Evolutionary conservation across 2,888 invertebrate genomes (phyloP), one percentile per base, ranked within the genome.

Genomic region (Baronia brevicornis): DNA sequence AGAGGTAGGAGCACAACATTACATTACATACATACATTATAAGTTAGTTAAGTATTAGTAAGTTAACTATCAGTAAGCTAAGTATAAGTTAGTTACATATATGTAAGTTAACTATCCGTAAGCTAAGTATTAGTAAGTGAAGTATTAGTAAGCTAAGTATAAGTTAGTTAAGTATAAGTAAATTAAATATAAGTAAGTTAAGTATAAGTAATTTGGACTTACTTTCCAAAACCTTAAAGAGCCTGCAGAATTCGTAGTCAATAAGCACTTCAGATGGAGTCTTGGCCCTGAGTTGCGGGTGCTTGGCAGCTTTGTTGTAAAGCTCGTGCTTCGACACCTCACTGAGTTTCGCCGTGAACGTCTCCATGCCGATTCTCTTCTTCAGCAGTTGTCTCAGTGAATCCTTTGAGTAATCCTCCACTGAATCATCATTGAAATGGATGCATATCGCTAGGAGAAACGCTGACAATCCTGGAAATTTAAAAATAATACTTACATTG

Each of bases 201-300:
- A n/a, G n/a, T n/a, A n/a, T n/a, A n/a, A 28, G 3, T 8, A 2
- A 15, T 28, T 9, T 5, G 30, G 15, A 61, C 70, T 65, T 51
- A 90, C 90, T 84, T 78, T 94, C 94, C 15, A 93, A 70, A 1
- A 87, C 88, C 71, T 96, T 98, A 66, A 96, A 95, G 12, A 98
- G 84, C 58, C 91, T 90, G 57, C 97, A 97, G 82, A 98, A 99
- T 74, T 97, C 96, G 65, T 94, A 95, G 71, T 99, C 98, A 21
- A 99, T 86, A 32, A 97, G 80, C 8, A 98, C 86, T 42, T 98
- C 97, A 1, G 84, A 80, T 2, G 94, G 82, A 32, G 88, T 84
- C 64, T 90, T 91, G 5, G 91, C 93, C 23, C 90, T 87, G 14
- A 95, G 88, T 72, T 98, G 97, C 0, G 98, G 97, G 55, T 95